phyloP scores from a whole-genome alignment of 2,797 vertebrate species.

The Stomatorhinus walkeri region DNA sequence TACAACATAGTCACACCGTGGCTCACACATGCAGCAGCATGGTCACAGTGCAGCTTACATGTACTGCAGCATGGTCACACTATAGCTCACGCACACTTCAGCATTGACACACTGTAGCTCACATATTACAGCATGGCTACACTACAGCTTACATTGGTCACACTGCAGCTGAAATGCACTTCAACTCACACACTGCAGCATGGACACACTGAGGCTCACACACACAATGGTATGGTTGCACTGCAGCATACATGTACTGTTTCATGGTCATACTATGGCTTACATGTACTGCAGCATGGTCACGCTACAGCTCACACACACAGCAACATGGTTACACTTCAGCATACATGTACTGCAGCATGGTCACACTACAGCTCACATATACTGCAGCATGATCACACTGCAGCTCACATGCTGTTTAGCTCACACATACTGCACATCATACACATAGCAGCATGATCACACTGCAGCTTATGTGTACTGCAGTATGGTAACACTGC shows the following conservation, averaged over 20 bases:
- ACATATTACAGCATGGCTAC: too few species aligned
- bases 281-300: not conserved
- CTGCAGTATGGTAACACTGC: not conserved
- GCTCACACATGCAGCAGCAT: too few species aligned
- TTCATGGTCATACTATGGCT: too few species aligned
- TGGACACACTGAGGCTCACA: too few species aligned
- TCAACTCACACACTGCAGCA: too few species aligned
- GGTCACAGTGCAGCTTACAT: too few species aligned
- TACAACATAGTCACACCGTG: too few species aligned
- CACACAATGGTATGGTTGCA: not conserved
- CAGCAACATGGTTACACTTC: not conserved
- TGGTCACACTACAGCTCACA: not conserved
- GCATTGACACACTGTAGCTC: too few species aligned
- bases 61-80: too few species aligned
- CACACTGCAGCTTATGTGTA: not conserved
- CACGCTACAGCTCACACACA: not conserved
- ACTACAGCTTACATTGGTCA: too few species aligned
- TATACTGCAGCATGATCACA: not conserved
- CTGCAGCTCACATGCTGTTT: not conserved
- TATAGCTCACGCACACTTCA: too few species aligned
- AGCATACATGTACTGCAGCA: not conserved
- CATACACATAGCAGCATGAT: not conserved
- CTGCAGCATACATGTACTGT: not conserved
- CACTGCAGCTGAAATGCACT: too few species aligned
- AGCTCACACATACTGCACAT: not conserved